phyloP scores from a whole-genome alignment of 2,113 vertebrate species.

The Pseudonaja textilis region DNA sequence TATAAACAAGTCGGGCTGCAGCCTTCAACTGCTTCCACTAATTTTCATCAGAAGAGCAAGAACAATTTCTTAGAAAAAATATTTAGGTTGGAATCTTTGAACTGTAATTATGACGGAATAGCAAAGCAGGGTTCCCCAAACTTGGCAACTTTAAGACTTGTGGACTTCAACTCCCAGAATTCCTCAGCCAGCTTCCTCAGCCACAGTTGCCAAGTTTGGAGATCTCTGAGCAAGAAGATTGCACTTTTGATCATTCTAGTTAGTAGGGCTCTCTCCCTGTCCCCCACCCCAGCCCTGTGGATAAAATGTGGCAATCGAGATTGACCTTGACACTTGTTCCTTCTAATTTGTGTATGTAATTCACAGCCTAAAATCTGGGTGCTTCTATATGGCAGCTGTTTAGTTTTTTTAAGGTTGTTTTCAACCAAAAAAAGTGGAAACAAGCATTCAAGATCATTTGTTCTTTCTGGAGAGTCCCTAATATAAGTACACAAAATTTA shows the following conservation, averaged over 20 bases:
- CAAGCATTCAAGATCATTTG: background rate
- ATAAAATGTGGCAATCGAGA: background rate
- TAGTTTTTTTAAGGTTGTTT: background rate
- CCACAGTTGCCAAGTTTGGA: no score
- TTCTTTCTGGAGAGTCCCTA: background rate
- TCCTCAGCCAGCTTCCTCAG: no score
- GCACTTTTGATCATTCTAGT: background rate
- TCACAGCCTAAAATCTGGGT: background rate
- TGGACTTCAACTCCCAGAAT: no score
- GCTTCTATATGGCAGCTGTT: background rate
- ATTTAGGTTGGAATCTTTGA: background rate
- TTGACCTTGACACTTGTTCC: background rate
- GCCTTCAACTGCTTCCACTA: background rate
- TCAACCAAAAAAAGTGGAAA: background rate
- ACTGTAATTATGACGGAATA: background rate
- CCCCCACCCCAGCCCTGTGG: no score
- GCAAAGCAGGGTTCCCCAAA: no score
- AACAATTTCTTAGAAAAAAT: background rate
- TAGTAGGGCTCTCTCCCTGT: background rate
- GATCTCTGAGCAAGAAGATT: no score
- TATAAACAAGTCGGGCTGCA: background rate
- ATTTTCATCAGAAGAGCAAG: background rate
- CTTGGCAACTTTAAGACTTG: no score
- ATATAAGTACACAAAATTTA: background rate
- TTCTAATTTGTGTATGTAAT: background rate